phyloP scores from a whole-genome alignment of 2,888 invertebrate species.

The Torymus tubicola region DNA sequence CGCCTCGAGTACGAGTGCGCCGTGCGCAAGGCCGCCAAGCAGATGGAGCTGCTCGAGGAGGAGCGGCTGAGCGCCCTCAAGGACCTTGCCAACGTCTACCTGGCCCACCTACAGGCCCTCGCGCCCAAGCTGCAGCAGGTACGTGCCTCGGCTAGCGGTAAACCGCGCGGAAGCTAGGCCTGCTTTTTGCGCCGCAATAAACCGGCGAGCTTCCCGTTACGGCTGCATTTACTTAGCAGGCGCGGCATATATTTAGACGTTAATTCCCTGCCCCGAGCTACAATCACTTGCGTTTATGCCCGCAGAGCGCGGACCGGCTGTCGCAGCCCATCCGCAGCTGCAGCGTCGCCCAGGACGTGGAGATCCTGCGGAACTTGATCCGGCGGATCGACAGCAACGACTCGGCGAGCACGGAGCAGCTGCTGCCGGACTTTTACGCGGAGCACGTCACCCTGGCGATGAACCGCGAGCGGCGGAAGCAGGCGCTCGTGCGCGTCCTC shows the following conservation, averaged over 20 bases:
- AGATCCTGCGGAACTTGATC: constrained; percentile 83
- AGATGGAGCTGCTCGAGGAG: constrained; percentile 92
- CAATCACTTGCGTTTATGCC: too few relatives aligned
- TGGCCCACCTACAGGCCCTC: constrained; percentile 81
- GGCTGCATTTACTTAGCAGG: too few relatives aligned
- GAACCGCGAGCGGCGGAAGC: constrained; percentile 92
- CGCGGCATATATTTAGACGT: too few relatives aligned
- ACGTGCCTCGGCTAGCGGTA: too few relatives aligned
- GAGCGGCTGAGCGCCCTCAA: constrained; percentile 91
- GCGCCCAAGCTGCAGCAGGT: constrained; percentile 88
- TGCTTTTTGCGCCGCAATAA: too few relatives aligned
- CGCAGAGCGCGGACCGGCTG: constrained; percentile 84
- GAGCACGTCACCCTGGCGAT: constrained; percentile 95
- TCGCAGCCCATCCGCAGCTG: constrained; percentile 82
- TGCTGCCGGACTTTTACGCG: constrained; percentile 95
- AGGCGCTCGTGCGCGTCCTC: constrained; percentile 89
- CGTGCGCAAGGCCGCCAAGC: constrained; percentile 89
- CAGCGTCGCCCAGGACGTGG: constrained; percentile 81
- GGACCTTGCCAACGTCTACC: constrained; percentile 80
- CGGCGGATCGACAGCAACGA: constrained; percentile 83
- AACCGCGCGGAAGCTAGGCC: too few relatives aligned
- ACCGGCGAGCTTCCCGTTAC: too few relatives aligned
- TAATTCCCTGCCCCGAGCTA: too few relatives aligned
- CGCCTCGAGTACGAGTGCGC: constrained; percentile 95
- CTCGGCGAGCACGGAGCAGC: constrained; percentile 85